Conservation (phyloP, 2,888 invertebrate species). For the Lepidocyrtinus sp. region DNA sequence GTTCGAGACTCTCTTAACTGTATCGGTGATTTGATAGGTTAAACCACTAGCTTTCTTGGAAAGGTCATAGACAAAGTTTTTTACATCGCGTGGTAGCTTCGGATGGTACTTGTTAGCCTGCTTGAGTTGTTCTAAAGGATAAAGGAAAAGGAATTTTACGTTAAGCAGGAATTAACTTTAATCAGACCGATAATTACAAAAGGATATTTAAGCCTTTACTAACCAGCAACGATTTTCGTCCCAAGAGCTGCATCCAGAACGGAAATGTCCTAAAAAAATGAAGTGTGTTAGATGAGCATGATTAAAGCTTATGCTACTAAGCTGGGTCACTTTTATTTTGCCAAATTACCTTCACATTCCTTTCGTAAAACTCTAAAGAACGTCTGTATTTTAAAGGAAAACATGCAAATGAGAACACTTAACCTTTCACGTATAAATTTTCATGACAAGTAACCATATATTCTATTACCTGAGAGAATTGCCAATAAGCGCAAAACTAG, state of each 20-base stretch:
- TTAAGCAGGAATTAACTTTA: too few relatives aligned
- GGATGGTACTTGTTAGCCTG: neutral
- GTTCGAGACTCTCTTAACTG: neutral
- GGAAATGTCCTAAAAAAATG: constrained; percentile 5
- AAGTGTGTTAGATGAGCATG: neutral
- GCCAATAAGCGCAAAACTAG: constrained; percentile 22
- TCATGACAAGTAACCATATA: neutral
- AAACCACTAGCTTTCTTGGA: neutral
- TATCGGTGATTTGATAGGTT: neutral
- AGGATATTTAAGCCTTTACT: neutral
- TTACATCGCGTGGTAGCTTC: neutral
- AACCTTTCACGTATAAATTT: neutral
- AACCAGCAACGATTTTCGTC: constrained; percentile 62
- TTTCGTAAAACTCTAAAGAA: constrained; percentile 47
- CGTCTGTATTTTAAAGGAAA: neutral
- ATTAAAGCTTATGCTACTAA: neutral
- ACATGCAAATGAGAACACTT: neutral
- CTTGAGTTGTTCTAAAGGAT: constrained; percentile 17
- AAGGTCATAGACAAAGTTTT: constrained; percentile 14
- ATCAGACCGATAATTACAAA: constrained; percentile 14
- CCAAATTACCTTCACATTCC: constrained; percentile 29
- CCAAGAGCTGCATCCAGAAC: constrained; percentile 67
- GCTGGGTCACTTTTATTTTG: neutral
- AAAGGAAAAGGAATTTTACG: too few relatives aligned
- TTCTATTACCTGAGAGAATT: constrained; percentile 20